These are phyloP conservation scores for Grus americana DNA, from an alignment of 2,113 vertebrate species.

Conservation along the genomic window DNA sequence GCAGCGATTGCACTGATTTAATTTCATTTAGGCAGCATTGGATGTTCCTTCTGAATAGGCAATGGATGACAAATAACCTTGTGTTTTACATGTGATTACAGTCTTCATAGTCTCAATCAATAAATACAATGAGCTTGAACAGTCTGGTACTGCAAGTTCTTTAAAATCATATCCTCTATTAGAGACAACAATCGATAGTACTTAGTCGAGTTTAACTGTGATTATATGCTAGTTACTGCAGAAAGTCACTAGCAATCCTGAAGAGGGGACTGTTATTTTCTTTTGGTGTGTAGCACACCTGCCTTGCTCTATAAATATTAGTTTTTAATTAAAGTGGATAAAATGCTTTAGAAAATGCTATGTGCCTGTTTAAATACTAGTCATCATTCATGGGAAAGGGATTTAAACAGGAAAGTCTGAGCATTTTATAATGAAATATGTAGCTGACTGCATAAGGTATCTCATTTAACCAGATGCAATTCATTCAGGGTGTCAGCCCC, in stretches of 20 bases:
- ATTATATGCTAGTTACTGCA: not conserved
- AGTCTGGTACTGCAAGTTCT: not conserved
- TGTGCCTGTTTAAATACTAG: not conserved
- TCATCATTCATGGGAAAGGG: not conserved
- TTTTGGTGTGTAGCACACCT: not conserved
- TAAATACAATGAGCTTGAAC: not conserved
- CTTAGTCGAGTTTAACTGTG: constrained; percentile 18
- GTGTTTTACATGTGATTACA: not conserved
- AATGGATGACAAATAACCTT: not conserved
- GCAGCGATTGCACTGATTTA: accelerated
- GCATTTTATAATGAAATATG: not conserved
- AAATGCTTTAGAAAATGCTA: not conserved
- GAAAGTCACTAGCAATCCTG: not conserved
- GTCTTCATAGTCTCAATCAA: not conserved
- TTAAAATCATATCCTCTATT: constrained; percentile 4
- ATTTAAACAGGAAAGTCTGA: not conserved
- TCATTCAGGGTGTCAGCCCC: not conserved
- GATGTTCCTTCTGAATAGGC: not conserved
- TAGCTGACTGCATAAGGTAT: not conserved
- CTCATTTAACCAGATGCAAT: not conserved
- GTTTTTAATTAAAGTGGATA: constrained; percentile 19
- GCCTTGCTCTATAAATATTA: not conserved
- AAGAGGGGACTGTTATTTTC: not conserved
- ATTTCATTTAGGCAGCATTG: not conserved
- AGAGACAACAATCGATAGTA: constrained; percentile 3